A percentile compares a stretch with the other conserved stretches of the same genome.
phyloP scores from a whole-genome alignment of 2,888 invertebrate species.

The Xestoiulus laeticollis region DNA sequence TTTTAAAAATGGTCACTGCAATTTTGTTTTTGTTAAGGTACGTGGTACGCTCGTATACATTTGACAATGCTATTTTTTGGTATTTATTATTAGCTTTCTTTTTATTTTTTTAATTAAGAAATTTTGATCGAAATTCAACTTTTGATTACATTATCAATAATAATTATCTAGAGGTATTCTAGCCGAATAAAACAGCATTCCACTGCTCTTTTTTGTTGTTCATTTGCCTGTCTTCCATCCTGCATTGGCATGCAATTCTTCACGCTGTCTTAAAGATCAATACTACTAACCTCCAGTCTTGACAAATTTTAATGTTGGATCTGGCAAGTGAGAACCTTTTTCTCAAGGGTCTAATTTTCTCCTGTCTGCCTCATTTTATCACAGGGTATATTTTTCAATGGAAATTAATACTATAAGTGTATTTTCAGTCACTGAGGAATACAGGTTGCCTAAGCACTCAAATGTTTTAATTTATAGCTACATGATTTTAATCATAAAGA shows the following conservation, averaged over 20 bases:
- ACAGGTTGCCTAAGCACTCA: background rate
- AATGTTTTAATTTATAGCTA: constrained; percentile 1
- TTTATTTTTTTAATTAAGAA: too few species aligned
- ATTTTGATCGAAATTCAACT: too few species aligned
- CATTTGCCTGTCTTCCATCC: background rate
- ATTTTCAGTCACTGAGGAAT: background rate
- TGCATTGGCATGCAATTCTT: background rate
- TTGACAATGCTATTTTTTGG: too few species aligned
- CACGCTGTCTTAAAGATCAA: background rate
- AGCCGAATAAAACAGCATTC: too few species aligned
- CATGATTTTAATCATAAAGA: background rate
- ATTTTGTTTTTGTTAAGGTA: too few species aligned
- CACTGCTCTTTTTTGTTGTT: background rate
- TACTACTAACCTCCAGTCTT: background rate
- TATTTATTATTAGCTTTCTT: too few species aligned
- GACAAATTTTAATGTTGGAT: constrained; percentile 44
- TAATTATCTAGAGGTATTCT: too few species aligned
- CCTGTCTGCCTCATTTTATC: constrained; percentile 41
- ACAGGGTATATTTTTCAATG: background rate
- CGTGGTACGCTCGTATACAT: too few species aligned
- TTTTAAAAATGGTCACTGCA: too few species aligned
- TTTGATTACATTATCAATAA: too few species aligned
- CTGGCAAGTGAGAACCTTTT: background rate
- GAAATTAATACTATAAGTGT: background rate
- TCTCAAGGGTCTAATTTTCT: constrained; percentile 45